phyloP scores from a whole-genome alignment of 2,888 invertebrate genomes.

The Cyaniris semiargus region DNA sequence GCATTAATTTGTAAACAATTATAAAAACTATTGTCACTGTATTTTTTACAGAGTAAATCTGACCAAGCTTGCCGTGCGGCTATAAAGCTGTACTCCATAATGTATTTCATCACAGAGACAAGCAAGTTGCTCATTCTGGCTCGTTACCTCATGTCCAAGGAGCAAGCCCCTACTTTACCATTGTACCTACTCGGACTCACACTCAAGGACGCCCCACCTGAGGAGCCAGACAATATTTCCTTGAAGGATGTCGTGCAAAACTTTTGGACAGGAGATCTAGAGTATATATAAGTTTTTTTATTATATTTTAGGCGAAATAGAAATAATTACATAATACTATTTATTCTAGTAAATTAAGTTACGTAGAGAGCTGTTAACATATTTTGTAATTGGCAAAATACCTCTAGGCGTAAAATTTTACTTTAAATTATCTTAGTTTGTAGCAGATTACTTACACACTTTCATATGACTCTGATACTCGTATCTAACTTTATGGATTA shows the following conservation, averaged over 20 bases:
- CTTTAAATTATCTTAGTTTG: too few species aligned
- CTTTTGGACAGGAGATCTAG: conserved; percentile 67
- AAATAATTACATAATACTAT: too few species aligned
- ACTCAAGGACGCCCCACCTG: conserved; percentile 78
- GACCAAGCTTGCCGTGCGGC: conserved; percentile 57
- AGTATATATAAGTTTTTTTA: conserved; percentile 53
- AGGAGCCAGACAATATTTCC: conserved; percentile 46
- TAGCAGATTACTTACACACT: too few species aligned
- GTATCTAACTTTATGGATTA: too few species aligned
- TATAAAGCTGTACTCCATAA: conserved; percentile 68
- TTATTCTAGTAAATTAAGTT: too few species aligned
- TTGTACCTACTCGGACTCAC: conserved; percentile 81
- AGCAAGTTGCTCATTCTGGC: conserved; percentile 77
- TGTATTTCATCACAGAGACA: conserved; percentile 66
- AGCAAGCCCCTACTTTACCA: conserved; percentile 70
- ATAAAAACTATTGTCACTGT: too few species aligned
- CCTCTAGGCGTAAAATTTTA: too few species aligned
- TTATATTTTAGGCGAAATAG: not conserved
- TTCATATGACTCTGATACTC: too few species aligned
- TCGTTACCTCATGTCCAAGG: conserved; percentile 79
- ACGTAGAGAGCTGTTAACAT: too few species aligned
- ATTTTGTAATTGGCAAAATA: too few species aligned
- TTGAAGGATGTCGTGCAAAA: conserved; percentile 56
- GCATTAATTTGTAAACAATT: too few species aligned
- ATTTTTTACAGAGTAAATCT: not conserved